Base-by-base conservation (phyloP, 2,797 vertebrate genomes). In the Pseudochaenichthys georgianus region DNA sequence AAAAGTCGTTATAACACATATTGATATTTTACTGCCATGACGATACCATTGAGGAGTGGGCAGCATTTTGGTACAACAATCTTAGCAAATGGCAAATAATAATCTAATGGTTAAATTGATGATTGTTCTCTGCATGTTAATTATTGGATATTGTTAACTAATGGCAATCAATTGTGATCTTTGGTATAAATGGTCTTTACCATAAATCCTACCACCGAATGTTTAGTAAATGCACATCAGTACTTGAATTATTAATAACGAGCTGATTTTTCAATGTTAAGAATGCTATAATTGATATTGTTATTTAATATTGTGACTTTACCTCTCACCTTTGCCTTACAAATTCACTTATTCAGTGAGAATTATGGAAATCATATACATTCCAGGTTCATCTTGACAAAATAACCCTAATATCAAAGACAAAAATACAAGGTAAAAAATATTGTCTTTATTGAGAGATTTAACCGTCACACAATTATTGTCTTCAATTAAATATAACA, bases 71-170 rank as follows among this genome's bases (percentile, higher is more conserved):
- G 42, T 61, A 17, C 43, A 65, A 21, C 50, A 50, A 4, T 71
- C 68, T 87, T 87, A 80, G 41, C 84, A 85, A 92, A 90, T 90
- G 85, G 87, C 87, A 87, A 90, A 89, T 77, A 51, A 73, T 21
- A n/a, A 62, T 80, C 73, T 70, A 73, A 83, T 80, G 72, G 78
- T 86, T 82, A 72, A 77, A 38, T 61, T 68, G 28, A 48, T 66
- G 67, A 71, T 73, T 82, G 54, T 77, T 65, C 34, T 75, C 57
- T 75, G 76, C 74, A 79, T 88, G 68, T 48, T 77, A 38, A 68
- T 83, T 61, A 71, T 75, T 83, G 68, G 43, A 72, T 82, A 70
- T 71, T 65, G 16, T 72, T 54, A 23, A 65, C 23, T 68, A 59
- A 75, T 62, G 57, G 48, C 50, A 59, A 71, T 64, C 23, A 68